These are phyloP conservation scores for Conistra vaccinii DNA, from an alignment of 2,888 invertebrate species.

Conservation along the genomic window DNA sequence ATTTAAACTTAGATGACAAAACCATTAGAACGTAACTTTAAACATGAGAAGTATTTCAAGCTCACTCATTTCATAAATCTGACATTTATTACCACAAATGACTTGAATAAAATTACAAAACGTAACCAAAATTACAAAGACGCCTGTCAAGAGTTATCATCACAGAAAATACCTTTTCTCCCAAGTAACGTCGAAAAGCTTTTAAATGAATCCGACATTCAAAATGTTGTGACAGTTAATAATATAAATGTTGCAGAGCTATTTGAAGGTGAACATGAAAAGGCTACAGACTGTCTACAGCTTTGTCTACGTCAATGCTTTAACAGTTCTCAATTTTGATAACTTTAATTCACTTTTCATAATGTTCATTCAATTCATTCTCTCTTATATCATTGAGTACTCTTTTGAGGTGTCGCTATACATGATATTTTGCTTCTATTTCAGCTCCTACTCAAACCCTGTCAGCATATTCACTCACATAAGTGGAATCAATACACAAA, in stretches of 20 bases:
- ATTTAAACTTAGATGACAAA: slow-evolving; percentile 3
- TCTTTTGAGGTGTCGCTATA: not conserved
- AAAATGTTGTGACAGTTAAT: slow-evolving; percentile 39
- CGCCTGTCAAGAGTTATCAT: slow-evolving; percentile 43
- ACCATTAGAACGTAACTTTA: not conserved
- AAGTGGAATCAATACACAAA: slow-evolving; percentile 39
- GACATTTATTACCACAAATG: slow-evolving; percentile 29
- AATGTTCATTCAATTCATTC: not conserved
- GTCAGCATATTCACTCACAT: slow-evolving; percentile 8
- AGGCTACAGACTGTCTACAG: slow-evolving; percentile 2
- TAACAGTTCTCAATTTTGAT: not conserved
- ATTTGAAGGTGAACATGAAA: slow-evolving; percentile 18
- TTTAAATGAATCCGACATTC: slow-evolving; percentile 42
- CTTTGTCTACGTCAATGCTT: slow-evolving; percentile 9
- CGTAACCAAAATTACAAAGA: slow-evolving; percentile 24
- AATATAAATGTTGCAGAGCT: slow-evolving; percentile 27
- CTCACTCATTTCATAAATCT: slow-evolving; percentile 11
- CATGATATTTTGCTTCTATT: slow-evolving; percentile 22
- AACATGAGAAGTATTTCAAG: slow-evolving; percentile 17
- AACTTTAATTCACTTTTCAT: not conserved
- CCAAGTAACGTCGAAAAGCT: slow-evolving; percentile 44
- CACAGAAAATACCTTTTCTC: slow-evolving; percentile 33
- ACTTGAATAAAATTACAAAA: slow-evolving; percentile 17
- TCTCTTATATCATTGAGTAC: not conserved
- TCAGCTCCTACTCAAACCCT: not conserved